These are phyloP conservation scores for Turritopsis rubra DNA, from an alignment of 30 jellyfish, hydroid and myxozoan species.

Conservation along the genomic window DNA sequence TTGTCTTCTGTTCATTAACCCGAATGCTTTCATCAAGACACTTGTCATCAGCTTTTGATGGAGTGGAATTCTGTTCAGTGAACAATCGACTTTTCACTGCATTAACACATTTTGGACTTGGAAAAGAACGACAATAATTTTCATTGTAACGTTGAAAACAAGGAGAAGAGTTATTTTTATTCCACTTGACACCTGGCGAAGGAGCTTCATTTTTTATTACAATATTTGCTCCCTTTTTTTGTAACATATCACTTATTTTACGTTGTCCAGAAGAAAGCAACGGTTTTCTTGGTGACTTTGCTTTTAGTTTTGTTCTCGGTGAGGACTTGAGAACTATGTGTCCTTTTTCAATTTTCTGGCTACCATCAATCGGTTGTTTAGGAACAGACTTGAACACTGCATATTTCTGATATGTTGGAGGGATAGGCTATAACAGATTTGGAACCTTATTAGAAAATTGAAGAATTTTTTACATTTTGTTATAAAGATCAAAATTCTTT, in stretches of 20 bases:
- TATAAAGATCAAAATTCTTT: too few species aligned
- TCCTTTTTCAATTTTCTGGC: neutral
- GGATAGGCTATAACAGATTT: neutral
- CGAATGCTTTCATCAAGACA: neutral
- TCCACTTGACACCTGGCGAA: neutral
- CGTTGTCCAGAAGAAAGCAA: neutral
- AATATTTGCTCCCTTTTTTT: neutral
- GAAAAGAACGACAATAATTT: too few species aligned
- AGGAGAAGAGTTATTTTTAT: neutral
- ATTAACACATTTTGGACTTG: neutral
- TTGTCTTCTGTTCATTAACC: neutral
- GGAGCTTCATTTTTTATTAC: neutral
- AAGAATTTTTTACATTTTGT: too few species aligned
- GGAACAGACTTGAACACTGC: neutral
- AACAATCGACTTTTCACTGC: neutral
- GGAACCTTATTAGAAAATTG: too few species aligned
- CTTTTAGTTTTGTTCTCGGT: neutral
- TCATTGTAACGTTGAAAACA: neutral
- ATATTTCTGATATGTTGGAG: neutral
- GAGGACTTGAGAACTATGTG: neutral
- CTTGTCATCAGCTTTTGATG: neutral
- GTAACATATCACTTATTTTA: neutral
- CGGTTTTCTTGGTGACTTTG: slow-evolving; percentile 4
- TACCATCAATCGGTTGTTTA: neutral
- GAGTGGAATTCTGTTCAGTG: neutral